Conservation (phyloP, 2,797 vertebrate species). For the Acipenser oxyrinchus region DNA sequence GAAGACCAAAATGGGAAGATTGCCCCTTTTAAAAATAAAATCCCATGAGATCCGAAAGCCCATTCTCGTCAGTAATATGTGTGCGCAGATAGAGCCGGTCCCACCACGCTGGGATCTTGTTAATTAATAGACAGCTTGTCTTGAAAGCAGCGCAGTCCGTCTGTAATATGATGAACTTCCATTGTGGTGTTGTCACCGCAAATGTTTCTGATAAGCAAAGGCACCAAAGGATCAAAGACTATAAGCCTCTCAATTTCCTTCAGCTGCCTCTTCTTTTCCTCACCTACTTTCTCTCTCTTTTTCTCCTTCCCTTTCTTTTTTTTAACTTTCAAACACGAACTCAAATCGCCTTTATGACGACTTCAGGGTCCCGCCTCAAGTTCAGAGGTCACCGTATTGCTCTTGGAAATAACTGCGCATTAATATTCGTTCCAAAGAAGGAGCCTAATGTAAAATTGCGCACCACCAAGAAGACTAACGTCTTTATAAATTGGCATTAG, state of each 20-base stretch:
- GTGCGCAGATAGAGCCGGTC: constrained; percentile 59
- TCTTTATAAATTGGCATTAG: constrained; percentile 28
- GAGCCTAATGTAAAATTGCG: constrained; percentile 40
- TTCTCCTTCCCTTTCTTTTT: constrained; percentile 22
- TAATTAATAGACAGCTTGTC: constrained; percentile 78
- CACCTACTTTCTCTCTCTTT: constrained; percentile 39
- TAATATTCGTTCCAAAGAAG: constrained; percentile 27
- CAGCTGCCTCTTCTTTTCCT: constrained; percentile 47
- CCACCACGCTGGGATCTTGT: constrained; percentile 66
- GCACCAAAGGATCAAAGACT: constrained; percentile 74
- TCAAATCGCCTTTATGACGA: constrained; percentile 26
- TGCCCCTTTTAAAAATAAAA: constrained; percentile 52
- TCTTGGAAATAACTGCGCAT: constrained; percentile 33
- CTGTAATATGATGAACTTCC: constrained; percentile 71
- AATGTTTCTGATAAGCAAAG: constrained; percentile 81
- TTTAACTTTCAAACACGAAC: constrained; percentile 34
- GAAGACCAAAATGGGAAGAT: constrained; percentile 60
- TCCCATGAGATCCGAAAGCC: constrained; percentile 52
- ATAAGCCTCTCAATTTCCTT: constrained; percentile 63
- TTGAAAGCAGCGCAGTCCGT: constrained; percentile 66
- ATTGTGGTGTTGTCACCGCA: constrained; percentile 78
- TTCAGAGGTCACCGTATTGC: constrained; percentile 33
- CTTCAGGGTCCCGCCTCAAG: constrained; percentile 27
- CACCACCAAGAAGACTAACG: constrained; percentile 33
- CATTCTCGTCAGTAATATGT: constrained; percentile 47